Evolutionary conservation across 2,797 vertebrate species (phyloP).

Genomic region (Falco novaeseelandiae): DNA sequence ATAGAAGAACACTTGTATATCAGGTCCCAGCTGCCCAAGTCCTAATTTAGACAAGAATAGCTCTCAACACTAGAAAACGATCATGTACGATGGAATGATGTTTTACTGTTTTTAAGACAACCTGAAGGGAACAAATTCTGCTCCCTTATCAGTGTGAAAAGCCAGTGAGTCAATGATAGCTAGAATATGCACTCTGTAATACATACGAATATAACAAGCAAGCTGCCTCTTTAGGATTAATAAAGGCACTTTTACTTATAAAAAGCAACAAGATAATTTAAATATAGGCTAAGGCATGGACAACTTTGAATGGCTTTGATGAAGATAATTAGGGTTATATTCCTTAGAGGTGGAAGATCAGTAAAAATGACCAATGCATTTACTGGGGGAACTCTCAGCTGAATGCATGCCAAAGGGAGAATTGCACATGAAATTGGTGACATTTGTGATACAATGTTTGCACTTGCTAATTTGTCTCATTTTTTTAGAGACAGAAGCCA

Average conservation of each 20-base stretch:
- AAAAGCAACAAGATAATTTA: background rate
- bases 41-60: background rate
- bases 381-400: background rate
- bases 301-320: background rate
- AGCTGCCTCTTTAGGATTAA: background rate
- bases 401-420: background rate
- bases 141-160: background rate
- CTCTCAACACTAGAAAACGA: background rate
- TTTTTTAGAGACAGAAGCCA: background rate
- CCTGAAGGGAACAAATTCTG: background rate
- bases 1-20: background rate
- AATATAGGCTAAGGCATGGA: background rate
- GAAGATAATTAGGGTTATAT: slow-evolving; percentile 3
- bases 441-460: background rate
- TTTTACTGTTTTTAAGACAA: background rate
- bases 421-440: background rate
- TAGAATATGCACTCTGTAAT: background rate
- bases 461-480: background rate
- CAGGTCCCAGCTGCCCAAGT: background rate
- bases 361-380: background rate
- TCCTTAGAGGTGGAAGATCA: background rate
- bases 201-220: background rate
- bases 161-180: background rate
- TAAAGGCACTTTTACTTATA: background rate
- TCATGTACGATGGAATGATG: background rate